phyloP scores from a whole-genome alignment of 2,113 vertebrate species.

The Poecile atricapillus region DNA sequence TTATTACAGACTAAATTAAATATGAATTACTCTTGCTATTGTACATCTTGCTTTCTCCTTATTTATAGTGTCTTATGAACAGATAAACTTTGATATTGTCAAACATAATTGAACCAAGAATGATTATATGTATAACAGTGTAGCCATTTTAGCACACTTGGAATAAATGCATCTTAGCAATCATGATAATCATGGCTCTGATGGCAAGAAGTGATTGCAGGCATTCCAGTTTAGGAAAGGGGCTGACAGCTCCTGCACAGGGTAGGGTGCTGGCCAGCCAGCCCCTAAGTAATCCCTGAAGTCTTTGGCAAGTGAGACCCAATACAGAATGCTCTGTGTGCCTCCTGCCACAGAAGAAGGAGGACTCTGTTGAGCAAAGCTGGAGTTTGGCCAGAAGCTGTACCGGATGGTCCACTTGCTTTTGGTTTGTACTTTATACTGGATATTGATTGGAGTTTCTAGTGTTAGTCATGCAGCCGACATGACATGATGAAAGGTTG shows the following conservation, averaged over 20 bases:
- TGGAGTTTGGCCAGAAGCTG: background rate
- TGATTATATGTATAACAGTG: background rate
- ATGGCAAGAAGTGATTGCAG: background rate
- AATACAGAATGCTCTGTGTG: rapidly evolving
- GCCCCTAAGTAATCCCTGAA: background rate
- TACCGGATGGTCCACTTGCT: rapidly evolving
- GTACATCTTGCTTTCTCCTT: background rate
- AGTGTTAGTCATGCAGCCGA: background rate
- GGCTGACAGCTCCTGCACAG: background rate
- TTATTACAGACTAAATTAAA: background rate
- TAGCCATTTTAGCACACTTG: background rate
- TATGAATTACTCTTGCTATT: background rate
- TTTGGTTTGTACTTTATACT: background rate
- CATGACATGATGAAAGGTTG: background rate
- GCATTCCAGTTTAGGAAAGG: background rate
- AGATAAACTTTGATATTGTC: background rate
- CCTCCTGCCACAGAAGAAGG: background rate
- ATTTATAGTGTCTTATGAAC: background rate
- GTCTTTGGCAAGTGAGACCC: background rate
- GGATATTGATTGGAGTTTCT: background rate
- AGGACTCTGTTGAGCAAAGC: background rate
- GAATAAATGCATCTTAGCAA: background rate
- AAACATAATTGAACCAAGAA: background rate
- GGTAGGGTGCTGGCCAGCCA: background rate
- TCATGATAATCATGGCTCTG: background rate